Evolutionary conservation across 2,888 invertebrate genomes (phyloP), one percentile per base, ranked within the genome.

Genomic region (Sinodicranocentrus sp.): DNA sequence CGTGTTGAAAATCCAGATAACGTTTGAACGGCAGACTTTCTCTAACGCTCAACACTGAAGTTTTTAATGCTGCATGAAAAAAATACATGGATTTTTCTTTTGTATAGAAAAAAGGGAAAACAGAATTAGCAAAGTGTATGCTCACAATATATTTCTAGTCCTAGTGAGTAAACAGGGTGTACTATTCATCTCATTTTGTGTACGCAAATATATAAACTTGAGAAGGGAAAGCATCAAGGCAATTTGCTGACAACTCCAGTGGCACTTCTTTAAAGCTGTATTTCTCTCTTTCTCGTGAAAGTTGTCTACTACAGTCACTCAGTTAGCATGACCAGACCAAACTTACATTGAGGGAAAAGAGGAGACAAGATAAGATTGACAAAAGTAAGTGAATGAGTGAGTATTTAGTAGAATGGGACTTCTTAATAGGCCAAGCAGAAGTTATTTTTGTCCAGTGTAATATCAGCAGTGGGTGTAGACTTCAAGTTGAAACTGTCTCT

Each of bases 351-450:
- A 33, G 33, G 33, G 33, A 33, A 3, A 3, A 3, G 10, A 33
- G 33, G 33, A 33, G 33, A n/a, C 33, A 33, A 33, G 33, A 33
- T 33, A 52, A 52, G 52, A 52, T 52, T 52, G 52, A 52, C 52
- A 52, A 19, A 52, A 52, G 19, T 17, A 3, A 52, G 19, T 17
- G 52, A 52, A 19, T 17, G 52, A 17, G 48, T 13, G 48, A 17
- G 52, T 52, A 52, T 52, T 52, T 52, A 52, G 52, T 17, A 52
- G 52, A 52, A 52, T 52, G 52, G 52, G 52, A 52, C 52, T n/a
- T n/a, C 19, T 52, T 52, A 52, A 52, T 52, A 52, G 52, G 17
- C 8, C 8, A 19, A 52, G 17, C 8, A 52, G 15, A 52, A 52
- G 52, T 52, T 52, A 2, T 19, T 52, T 52, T 52, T n/a, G 52